phyloP scores from a whole-genome alignment of 2,797 vertebrate genomes.

The Hydrophis major region DNA sequence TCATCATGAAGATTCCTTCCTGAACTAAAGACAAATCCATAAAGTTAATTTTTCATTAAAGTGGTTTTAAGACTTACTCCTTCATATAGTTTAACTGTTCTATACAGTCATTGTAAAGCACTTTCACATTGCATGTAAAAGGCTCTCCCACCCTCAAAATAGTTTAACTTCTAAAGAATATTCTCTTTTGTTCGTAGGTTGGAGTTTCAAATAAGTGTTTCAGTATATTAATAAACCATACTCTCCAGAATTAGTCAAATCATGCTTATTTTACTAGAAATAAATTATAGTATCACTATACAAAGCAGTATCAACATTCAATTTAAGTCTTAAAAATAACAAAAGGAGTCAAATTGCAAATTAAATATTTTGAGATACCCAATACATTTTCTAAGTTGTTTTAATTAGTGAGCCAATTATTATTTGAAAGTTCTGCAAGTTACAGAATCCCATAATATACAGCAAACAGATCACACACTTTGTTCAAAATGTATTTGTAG shows the following conservation, averaged over 20 bases:
- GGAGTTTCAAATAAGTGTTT: background rate
- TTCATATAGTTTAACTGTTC: background rate
- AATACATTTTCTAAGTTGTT: conserved; percentile 1
- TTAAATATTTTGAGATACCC: background rate
- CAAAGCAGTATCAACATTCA: background rate
- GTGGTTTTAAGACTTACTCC: background rate
- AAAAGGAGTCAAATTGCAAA: background rate
- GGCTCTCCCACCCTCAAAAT: background rate
- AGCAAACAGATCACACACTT: background rate
- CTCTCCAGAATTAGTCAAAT: background rate
- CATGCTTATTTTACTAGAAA: background rate
- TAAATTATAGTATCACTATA: background rate
- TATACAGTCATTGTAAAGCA: background rate
- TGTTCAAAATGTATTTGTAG: background rate
- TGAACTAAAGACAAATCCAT: background rate
- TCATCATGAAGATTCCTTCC: background rate
- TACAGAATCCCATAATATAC: background rate
- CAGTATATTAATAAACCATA: background rate
- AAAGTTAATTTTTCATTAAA: background rate
- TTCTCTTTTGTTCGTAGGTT: background rate
- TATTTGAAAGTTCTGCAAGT: background rate
- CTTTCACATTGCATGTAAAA: too few species aligned
- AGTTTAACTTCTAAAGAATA: background rate
- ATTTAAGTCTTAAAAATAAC: background rate
- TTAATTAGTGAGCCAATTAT: background rate